A percentile compares a stretch with the other conserved stretches of the same genome.
Evolutionary conservation across 2,797 vertebrate genomes (phyloP).

Genomic region (Myoxocephalus aenaeus): DNA sequence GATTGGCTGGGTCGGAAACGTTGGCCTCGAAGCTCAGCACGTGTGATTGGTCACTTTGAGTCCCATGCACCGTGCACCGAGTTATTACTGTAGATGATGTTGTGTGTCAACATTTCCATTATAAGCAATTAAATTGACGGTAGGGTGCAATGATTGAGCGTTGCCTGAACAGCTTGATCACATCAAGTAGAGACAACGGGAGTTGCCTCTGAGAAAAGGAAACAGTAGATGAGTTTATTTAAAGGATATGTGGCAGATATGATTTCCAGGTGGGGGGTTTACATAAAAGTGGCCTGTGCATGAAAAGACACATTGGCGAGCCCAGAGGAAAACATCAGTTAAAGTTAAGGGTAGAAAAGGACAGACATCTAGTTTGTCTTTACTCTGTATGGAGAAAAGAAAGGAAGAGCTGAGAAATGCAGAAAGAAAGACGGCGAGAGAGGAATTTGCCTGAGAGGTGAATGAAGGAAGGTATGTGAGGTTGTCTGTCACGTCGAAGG

Average conservation of each 20-base stretch:
- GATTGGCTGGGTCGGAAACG: slow-evolving; percentile 23
- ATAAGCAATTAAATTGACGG: slow-evolving; percentile 4
- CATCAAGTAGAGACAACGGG: background rate
- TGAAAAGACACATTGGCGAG: slow-evolving; percentile 2
- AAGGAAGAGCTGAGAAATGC: slow-evolving; percentile 34
- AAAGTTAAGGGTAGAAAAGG: background rate
- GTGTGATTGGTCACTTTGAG: slow-evolving; percentile 32
- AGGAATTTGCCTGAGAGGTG: slow-evolving; percentile 81
- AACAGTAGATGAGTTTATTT: background rate
- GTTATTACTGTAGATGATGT: slow-evolving; percentile 23
- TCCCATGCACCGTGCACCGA: background rate
- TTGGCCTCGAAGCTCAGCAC: background rate
- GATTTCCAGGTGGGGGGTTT: background rate
- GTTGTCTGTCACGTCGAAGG: slow-evolving; percentile 76
- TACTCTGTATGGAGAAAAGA: background rate
- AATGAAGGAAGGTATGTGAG: slow-evolving; percentile 74
- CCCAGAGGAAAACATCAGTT: background rate
- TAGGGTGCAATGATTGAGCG: slow-evolving; percentile 21
- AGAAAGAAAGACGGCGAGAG: slow-evolving; percentile 47
- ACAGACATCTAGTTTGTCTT: slow-evolving; percentile 9
- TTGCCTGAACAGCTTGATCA: slow-evolving; percentile 25
- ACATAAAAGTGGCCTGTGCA: background rate
- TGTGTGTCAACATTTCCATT: slow-evolving; percentile 30
- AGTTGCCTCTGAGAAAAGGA: background rate
- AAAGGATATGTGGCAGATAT: background rate